These are phyloP conservation scores for Chlamydotis undulata DNA, from an alignment of 2,113 vertebrate genomes.

Conservation along the genomic window DNA sequence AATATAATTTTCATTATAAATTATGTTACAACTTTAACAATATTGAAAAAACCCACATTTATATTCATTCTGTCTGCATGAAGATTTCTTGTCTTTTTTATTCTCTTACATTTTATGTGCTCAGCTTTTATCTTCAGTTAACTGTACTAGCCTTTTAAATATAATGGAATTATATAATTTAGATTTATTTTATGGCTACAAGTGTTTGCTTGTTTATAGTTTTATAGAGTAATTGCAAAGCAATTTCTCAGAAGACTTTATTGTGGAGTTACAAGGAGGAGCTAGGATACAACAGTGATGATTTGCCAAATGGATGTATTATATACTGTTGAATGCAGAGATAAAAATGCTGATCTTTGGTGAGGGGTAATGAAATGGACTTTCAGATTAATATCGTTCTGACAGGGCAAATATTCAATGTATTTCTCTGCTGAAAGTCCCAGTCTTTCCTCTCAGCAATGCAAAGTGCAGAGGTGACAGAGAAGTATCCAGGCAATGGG, in stretches of 20 bases:
- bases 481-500: constrained; percentile 20
- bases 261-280: not conserved
- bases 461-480: constrained; percentile 1
- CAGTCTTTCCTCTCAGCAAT: not conserved
- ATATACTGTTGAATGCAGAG: not conserved
- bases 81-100: not conserved
- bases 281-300: not conserved
- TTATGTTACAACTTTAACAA: not conserved
- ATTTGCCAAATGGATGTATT: not conserved
- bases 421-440: not conserved
- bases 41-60: not conserved
- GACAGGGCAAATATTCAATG: not conserved
- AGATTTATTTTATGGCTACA: not conserved
- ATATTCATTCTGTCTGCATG: not conserved
- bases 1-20: not conserved
- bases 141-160: not conserved
- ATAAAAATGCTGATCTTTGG: not conserved
- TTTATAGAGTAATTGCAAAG: not conserved
- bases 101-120: not conserved
- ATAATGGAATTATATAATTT: not conserved
- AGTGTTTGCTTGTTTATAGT: not conserved
- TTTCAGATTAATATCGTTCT: not conserved
- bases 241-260: not conserved
- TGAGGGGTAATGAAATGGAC: not conserved
- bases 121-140: not conserved